Percentiles rank a stretch among this genome's conserved stretches.
phyloP scores from a whole-genome alignment of 2,113 vertebrate species.

The Cephalopterus ornatus region DNA sequence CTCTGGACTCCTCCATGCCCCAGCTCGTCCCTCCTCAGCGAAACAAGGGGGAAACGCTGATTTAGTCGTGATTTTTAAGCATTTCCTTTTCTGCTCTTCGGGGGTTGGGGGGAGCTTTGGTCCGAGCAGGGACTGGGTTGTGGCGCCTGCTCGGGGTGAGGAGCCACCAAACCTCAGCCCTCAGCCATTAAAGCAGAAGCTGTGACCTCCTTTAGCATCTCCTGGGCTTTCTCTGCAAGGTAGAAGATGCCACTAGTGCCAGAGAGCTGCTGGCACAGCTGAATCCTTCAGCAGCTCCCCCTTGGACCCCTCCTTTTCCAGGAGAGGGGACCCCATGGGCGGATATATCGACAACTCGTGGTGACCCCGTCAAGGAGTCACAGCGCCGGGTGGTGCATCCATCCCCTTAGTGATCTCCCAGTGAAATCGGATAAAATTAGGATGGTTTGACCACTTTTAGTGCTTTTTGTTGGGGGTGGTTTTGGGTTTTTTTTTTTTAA shows the following conservation, averaged over 20 bases:
- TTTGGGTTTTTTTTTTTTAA: no score
- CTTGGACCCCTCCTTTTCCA: background rate
- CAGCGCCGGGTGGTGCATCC: background rate
- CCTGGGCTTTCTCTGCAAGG: constrained; percentile 9
- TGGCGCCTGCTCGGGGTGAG: background rate
- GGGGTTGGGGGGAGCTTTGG: background rate
- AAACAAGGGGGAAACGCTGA: background rate
- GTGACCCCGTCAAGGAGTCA: background rate
- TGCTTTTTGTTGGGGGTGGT: background rate
- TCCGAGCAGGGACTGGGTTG: background rate
- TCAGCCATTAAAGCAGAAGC: constrained; percentile 27
- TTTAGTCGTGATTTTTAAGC: background rate
- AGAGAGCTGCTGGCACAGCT: background rate
- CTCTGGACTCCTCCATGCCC: background rate
- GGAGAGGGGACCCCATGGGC: background rate
- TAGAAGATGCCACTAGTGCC: background rate
- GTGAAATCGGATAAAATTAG: background rate
- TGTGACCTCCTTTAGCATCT: background rate
- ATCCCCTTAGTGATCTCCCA: background rate
- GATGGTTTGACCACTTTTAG: background rate
- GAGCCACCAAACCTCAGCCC: background rate
- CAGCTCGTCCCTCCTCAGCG: background rate
- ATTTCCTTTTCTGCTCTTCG: background rate
- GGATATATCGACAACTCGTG: rapidly evolving
- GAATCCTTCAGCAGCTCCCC: background rate